phyloP scores from a whole-genome alignment of 2,113 vertebrate genomes.

The Fulica atra region DNA sequence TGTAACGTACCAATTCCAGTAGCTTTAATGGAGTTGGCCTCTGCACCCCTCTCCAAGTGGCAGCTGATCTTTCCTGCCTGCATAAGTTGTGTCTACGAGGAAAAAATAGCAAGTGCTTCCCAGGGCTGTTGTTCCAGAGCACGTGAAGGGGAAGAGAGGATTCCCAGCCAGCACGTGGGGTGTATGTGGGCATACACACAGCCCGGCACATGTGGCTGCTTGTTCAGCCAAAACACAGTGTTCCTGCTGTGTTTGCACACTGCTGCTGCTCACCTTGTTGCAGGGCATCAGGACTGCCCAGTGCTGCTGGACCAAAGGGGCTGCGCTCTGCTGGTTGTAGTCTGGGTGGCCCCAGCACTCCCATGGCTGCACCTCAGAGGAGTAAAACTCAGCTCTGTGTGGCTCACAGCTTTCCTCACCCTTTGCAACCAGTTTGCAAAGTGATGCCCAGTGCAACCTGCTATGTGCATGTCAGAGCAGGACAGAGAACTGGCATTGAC shows the following conservation, averaged over 20 bases:
- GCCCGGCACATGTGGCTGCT: rapidly evolving
- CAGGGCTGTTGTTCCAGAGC: neutral
- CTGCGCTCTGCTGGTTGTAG: neutral
- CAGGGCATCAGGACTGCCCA: rapidly evolving
- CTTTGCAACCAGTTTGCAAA: neutral
- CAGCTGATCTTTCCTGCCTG: conserved; percentile 62
- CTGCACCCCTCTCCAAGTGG: conserved; percentile 39
- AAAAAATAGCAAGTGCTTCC: neutral
- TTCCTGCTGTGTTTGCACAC: rapidly evolving
- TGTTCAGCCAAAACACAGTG: neutral
- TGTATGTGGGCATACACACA: rapidly evolving
- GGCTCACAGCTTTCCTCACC: neutral
- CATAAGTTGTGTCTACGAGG: conserved; percentile 23
- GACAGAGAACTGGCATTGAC: neutral
- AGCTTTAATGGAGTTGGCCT: conserved; percentile 74
- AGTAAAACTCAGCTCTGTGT: rapidly evolving
- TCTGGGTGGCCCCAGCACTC: rapidly evolving
- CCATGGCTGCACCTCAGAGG: rapidly evolving
- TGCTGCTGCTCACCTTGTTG: rapidly evolving
- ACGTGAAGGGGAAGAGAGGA: neutral
- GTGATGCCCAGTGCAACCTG: neutral
- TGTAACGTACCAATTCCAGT: conserved; percentile 71
- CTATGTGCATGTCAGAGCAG: rapidly evolving
- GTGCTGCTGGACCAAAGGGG: rapidly evolving
- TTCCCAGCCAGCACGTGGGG: rapidly evolving